A percentile compares a stretch with the other conserved stretches of the same genome.
Conservation (phyloP, 2,113 vertebrate genomes). For the human region GRCh38 chr14:37264001-37264500, state of each 20-base stretch:
- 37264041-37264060: not conserved
- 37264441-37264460: not conserved
- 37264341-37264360: too few relatives aligned
- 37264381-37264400: too few relatives aligned
- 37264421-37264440: too few relatives aligned
- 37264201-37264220: conserved; percentile 24
- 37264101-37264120: not conserved
- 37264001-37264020: not conserved
- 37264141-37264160: conserved; percentile 22
- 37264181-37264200: conserved; percentile 15
- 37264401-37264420: too few relatives aligned
- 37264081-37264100: not conserved
- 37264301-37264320: not conserved
- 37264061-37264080: not conserved
- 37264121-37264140: conserved; percentile 20
- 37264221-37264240: not conserved
- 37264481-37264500: too few relatives aligned
- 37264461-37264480: too few relatives aligned
- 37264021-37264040: not conserved
- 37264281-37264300: not conserved
- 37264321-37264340: not conserved
- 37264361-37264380: too few relatives aligned
- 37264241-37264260: not conserved
- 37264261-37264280: conserved; percentile 25
- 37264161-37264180: not conserved